Evolutionary conservation across 2,113 vertebrate genomes (phyloP), one percentile per base, ranked within the genome.

Genomic region (Calyptomena viridis): DNA sequence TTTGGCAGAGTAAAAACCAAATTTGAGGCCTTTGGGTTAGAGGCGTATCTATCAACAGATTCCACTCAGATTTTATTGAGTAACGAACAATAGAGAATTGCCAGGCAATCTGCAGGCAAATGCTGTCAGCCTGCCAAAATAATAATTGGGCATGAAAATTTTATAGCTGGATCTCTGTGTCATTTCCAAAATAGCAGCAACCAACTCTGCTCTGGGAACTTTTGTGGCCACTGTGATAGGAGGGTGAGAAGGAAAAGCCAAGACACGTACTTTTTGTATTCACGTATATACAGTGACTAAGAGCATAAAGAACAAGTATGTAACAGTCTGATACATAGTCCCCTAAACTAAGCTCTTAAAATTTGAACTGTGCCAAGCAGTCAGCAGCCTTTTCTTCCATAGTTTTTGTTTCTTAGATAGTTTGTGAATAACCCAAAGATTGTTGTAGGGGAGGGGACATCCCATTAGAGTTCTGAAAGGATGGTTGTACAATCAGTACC

Each of bases 141-240:
- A 92, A 85, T 95, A 94, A 97, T 90, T 95, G 93, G 84, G 77
- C 93, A 94, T 96, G 90, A 95, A 96, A 88, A 93, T 94, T 92
- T 96, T 93, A 81, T 95, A 84, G 86, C 71, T 93, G 73, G 30
- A 69, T 84, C 40, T 84, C 69, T 82, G 27, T 92, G 66, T 82
- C 4, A 0, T 85, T 84, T 94, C 93, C 88, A 96, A 94, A 96
- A 93, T 87, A 96, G 90, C 88, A 96, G 92, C 88, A 92, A 82
- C 83, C 23, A 88, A 1, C 58, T 93, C 67, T 90, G 67, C 79
- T 94, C 64, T 92, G 92, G 90, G 92, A 96, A 92, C 64, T 88
- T 85, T 84, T 56, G 56, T 81, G 76, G 40, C 60, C 2, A 4
- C 68, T 84, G 22, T 75, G 92, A 93, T 88, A 90, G 90, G 83